Evolutionary conservation across 1,140 invertebrate species (phyloP).

Genomic region (Megalopta genalis): DNA sequence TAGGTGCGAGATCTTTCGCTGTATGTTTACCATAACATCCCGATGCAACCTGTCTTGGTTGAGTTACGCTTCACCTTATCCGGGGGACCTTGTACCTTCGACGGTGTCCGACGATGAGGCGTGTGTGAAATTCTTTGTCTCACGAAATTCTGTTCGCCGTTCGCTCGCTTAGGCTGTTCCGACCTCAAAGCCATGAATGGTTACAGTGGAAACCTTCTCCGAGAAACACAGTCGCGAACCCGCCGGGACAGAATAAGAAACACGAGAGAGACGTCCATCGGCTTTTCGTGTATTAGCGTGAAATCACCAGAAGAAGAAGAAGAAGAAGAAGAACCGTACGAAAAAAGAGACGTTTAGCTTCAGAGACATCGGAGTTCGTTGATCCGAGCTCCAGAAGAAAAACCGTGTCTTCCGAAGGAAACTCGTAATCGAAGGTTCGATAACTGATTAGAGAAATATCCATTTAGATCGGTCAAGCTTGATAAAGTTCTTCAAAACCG

Average conservation of each 20-base stretch:
- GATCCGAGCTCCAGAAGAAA: background rate
- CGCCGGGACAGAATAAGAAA: background rate
- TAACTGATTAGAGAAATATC: background rate
- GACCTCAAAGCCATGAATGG: background rate
- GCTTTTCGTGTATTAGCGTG: background rate
- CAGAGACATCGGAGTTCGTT: background rate
- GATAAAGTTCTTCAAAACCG: background rate
- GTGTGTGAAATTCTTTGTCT: constrained; percentile 63
- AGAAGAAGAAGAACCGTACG: background rate
- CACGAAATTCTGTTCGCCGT: constrained; percentile 49
- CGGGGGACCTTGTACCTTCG: constrained; percentile 57
- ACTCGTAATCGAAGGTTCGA: background rate
- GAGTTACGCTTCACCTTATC: constrained; percentile 61
- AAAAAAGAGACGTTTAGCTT: background rate
- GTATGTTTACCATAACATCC: constrained; percentile 73
- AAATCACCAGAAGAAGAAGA: background rate
- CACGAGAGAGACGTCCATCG: background rate
- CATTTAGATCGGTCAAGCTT: background rate
- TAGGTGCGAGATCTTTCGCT: constrained; percentile 78
- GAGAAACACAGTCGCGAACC: constrained; percentile 13
- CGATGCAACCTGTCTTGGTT: constrained; percentile 76
- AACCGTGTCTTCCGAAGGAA: background rate
- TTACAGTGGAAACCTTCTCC: constrained; percentile 7
- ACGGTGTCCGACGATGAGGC: constrained; percentile 48
- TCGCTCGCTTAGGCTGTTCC: background rate